phyloP scores from a whole-genome alignment of 2,888 invertebrate species.

The Acrobasis suavella region DNA sequence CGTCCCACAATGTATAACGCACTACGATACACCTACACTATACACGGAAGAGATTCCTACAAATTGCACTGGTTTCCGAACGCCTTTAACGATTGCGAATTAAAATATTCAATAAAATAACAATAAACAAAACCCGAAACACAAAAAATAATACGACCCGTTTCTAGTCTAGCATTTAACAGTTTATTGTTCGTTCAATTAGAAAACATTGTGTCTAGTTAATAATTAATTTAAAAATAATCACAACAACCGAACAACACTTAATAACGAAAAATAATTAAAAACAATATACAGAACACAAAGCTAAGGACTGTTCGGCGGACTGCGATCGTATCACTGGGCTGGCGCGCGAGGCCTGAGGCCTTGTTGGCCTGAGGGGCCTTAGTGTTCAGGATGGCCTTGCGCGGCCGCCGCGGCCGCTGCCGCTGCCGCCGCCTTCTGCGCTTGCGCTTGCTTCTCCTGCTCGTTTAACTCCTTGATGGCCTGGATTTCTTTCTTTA shows the following conservation, averaged over 20 bases:
- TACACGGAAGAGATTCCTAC: conserved; percentile 82
- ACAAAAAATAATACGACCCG: conserved; percentile 82
- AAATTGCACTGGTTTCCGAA: conserved; percentile 82
- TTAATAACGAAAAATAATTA: conserved; percentile 80
- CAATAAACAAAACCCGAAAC: conserved; percentile 76
- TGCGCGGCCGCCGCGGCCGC: conserved; percentile 89
- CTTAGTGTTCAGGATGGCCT: conserved; percentile 81
- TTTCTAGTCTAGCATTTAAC: conserved; percentile 79
- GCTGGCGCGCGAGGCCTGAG: conserved; percentile 42
- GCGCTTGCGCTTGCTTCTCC: conserved; percentile 97
- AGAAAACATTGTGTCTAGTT: conserved; percentile 70
- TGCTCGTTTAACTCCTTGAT: conserved; percentile 99
- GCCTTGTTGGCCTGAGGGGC: conserved; percentile 32
- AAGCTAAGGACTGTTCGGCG: conserved; percentile 75
- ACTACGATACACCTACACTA: conserved; percentile 79
- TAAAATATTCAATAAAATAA: conserved; percentile 78
- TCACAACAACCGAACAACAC: conserved; percentile 83
- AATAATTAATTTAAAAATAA: conserved; percentile 73
- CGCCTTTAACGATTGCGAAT: conserved; percentile 78
- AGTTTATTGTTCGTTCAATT: conserved; percentile 76
- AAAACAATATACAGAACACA: conserved; percentile 80
- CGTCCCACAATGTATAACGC: conserved; percentile 68
- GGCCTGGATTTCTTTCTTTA: conserved; percentile 98
- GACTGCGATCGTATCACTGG: conserved; percentile 67
- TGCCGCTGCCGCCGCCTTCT: conserved; percentile 91